Evolutionary conservation across 2,113 vertebrate genomes (phyloP), one percentile per base, ranked within the genome.

Genomic region (Phrynocephalus versicolor): DNA sequence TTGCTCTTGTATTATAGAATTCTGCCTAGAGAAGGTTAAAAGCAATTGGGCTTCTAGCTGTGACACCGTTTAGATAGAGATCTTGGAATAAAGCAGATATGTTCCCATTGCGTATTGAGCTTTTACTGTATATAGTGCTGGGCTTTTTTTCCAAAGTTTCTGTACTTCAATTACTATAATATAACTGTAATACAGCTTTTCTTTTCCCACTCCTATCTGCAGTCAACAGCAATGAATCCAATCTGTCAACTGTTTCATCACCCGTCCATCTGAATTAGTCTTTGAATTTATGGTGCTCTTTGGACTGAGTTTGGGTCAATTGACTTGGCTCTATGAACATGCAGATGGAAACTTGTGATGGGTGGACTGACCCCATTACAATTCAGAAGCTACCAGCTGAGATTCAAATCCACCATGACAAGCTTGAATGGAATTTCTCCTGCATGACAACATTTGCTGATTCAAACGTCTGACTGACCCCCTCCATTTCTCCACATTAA

Each of bases 1-100:
- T 21, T 58, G 18, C 14, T 41, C 0, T 73, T 82, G 3, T 37
- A 71, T 60, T 69, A 51, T 82, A 10, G 30, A 23, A 37, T 39
- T 41, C 33, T 60, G 51, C 55, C 25, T 14, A 41, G 69, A 73
- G 33, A 27, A 67, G 65, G 55, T 73, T 82, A 82, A 71, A 71
- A 58, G 14, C 55, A 82, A n/a, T 73, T 73, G 72, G 69, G 55
- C 35, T 82, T 73, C 51, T 72, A 60, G 58, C 55, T 82, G 81
- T 73, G 55, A 72, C 60, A 55, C 70, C 35, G 69, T 82, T 21
- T 72, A 60, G 16, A 82, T 72, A 18, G 15, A 72, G 55, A 25
- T 10, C 33, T 72, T 72, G 81, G 33, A n/a, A 84, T 84, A 78
- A 77, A 69, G 62, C 65, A 78, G 33, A 77, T 76, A 78, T 84